Base-by-base conservation (phyloP, 2,888 invertebrate species). In the Carterocephalus palaemon region DNA sequence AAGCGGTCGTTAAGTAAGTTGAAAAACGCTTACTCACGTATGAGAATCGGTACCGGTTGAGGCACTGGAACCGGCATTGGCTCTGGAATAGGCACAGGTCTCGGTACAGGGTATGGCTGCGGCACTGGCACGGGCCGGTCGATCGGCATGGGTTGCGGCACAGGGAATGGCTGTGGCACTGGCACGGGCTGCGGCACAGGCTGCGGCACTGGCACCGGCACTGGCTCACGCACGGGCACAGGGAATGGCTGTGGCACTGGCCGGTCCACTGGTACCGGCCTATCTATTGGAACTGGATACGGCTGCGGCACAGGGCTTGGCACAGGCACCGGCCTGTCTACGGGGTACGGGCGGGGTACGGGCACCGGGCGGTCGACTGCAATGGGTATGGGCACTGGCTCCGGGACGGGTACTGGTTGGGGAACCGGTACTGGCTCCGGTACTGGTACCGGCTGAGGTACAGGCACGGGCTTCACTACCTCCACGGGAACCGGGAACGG, bases 391-490 rank as follows among this genome's bases (percentile, higher is more conserved):
- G 60, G 78, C 2, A 77, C 74, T 4, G 20, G 15, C 12, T 13
- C 22, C 2, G 8, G 12, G 1, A 34, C 22, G 6, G 19, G 19
- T 19, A 19, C 5, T 19, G 19, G 19, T 19, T 19, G 1, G 76
- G 77, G 54, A 65, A 71, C 1, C 72, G 77, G 24, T 75, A 72
- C 1, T 67, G 67, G 75, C 22, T 77, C 77, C 2, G 75, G 77
- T 26, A 79, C 65, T 2, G 66, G 29, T 19, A 64, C 55, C 4
- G 74, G 71, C 12, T 74, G 75, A 16, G 75, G 75, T 4, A 19
- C 19, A 19, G 19, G 19, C 19, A 19, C 19, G 19, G 19, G 19
- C 5, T 19, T 19, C 3, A 19, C 5, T 6, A 19, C 19, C 5
- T 3, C 4, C 5, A 19, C 19, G 19, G 19, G 19, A 4, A 3